Percentiles rank a stretch among this genome's conserved stretches.
phyloP scores from a whole-genome alignment of 2,797 vertebrate genomes.

The Muscicapa comitata region DNA sequence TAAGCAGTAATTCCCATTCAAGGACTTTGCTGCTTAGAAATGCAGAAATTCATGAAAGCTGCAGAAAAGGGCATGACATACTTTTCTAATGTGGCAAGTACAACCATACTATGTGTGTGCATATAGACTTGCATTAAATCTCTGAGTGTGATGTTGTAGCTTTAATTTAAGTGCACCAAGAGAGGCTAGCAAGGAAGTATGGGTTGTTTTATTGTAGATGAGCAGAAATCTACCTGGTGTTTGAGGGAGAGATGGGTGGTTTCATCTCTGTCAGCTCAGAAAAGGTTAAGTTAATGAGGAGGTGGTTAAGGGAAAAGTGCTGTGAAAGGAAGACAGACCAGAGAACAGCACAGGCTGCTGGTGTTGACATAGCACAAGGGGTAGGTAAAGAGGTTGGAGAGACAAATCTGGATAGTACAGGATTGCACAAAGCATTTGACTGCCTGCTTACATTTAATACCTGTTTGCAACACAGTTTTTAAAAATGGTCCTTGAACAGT shows the following conservation, averaged over 20 bases:
- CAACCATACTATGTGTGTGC: background rate
- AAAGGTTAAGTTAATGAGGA: background rate
- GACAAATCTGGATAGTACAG: background rate
- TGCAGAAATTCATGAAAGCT: background rate
- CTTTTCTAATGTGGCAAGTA: background rate
- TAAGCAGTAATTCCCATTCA: background rate
- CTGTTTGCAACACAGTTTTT: background rate
- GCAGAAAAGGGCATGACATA: background rate
- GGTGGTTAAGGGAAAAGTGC: background rate
- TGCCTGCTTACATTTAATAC: background rate
- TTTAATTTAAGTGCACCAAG: background rate
- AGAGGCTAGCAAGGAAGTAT: background rate
- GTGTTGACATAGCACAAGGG: background rate
- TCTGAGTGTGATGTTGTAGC: background rate
- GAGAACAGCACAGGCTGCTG: background rate
- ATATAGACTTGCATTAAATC: background rate
- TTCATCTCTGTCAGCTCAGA: background rate
- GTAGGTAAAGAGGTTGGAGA: background rate
- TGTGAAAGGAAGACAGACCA: background rate
- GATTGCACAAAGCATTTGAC: background rate
- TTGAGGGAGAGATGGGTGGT: background rate
- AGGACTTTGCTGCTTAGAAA: background rate
- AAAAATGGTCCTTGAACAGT: background rate
- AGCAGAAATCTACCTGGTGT: background rate
- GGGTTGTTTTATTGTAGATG: background rate